Base-by-base conservation (phyloP, 2,113 vertebrate genomes). In the Labeo rohita region DNA sequence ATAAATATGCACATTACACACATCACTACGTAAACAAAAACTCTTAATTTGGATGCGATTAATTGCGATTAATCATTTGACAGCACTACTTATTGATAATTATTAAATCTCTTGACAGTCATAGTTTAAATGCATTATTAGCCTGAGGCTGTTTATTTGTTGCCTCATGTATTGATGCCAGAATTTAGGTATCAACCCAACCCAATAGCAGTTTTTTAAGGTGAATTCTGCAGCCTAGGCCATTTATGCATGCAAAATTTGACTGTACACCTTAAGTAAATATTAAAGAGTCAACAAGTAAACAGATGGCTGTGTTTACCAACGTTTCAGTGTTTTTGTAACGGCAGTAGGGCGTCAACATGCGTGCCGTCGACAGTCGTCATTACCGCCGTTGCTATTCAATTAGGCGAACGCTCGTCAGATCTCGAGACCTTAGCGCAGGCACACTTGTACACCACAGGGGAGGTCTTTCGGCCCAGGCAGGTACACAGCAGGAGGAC, bases 401-500 rank as follows among this genome's bases (percentile, higher is more conserved):
- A 83, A 83, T 83, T 83, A 76, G 59, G 23, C 18, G 13, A 66
- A 50, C 18, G 11, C 84, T 85, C 34, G 11, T 66, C n/a, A 39
- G 47, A 68, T 65, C 72, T 83, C 59, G 7, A 87, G 77, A 86
- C 72, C 79, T 86, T 61, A 65, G 77, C 18, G n/a, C 56, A 86
- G 45, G 56, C 70, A 82, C 81, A 68, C 85, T 43, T n/a, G 72
- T 65, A 76, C 70, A 39, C 85, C 61, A 54, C 80, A 76, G 85
- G 85, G 85, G 61, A 80, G 80, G 80, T 87, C 72, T 87, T 83
- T 83, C 47, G 52, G 72, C 80, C 72, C 49, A 43, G 18, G 85
- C 66, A 80, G 77, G 85, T 80, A 86, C 85, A 61, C 85, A 72
- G 85, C 85, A 83, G 85, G 85, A 56, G 72, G 70, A 82, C 80